phyloP scores from a whole-genome alignment of 2,888 invertebrate genomes.

The Esperia sulphurella region DNA sequence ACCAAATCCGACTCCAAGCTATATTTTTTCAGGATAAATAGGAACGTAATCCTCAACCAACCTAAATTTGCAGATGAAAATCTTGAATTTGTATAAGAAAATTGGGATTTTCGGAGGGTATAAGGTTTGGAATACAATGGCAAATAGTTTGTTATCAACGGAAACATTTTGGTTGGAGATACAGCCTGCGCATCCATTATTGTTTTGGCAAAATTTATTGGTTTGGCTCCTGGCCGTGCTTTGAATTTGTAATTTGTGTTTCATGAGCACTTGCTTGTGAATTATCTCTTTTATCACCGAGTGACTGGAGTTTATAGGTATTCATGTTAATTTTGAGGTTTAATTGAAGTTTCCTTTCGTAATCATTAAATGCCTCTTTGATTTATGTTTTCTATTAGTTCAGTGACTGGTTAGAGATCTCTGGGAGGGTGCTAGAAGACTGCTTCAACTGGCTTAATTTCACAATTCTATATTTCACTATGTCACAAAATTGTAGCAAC shows the following conservation, averaged over 20 bases:
- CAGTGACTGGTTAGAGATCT: no score
- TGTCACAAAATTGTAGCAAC: no score
- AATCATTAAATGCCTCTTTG: no score
- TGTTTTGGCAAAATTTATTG: conserved; percentile 55
- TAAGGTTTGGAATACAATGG: conserved; percentile 29
- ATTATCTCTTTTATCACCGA: not conserved
- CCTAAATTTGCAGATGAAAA: conserved; percentile 24
- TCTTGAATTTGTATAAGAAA: conserved; percentile 19
- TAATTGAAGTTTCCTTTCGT: conserved; percentile 1
- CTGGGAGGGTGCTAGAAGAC: no score
- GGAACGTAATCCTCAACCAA: conserved; percentile 27
- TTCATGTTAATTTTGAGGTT: conserved; percentile 30
- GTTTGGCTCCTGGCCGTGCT: conserved; percentile 34
- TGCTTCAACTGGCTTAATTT: no score
- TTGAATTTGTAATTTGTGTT: conserved; percentile 50
- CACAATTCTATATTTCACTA: no score
- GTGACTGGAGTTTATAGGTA: conserved; percentile 16
- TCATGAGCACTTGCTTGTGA: conserved; percentile 35
- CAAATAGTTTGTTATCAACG: conserved; percentile 21
- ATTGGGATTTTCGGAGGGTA: conserved; percentile 17
- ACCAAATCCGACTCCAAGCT: conserved; percentile 26
- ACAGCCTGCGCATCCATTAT: conserved; percentile 39
- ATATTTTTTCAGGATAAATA: conserved; percentile 33
- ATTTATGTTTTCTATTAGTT: no score
- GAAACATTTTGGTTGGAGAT: conserved; percentile 27